Base-by-base conservation (phyloP, 2,797 vertebrate species). In the Tapirus indicus region DNA sequence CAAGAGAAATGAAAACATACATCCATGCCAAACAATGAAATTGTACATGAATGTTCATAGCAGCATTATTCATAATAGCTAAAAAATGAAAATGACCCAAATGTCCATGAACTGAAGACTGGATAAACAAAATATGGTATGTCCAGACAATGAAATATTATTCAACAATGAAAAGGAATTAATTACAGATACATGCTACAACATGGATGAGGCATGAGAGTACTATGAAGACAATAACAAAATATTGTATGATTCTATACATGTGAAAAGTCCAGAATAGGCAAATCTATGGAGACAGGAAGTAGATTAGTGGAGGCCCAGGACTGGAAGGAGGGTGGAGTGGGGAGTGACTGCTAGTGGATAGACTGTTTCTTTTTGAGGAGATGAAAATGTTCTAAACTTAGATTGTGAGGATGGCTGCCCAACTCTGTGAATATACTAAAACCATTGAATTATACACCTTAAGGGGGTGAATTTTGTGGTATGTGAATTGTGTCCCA, bases 371-470 rank as follows among this genome's bases (percentile, higher is more conserved):
- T 93, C 86, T 95, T 89, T 96, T 41, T 18, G 13, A 87, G 41
- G 32, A 91, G 29, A 84, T 77, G 11, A 95, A 94, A 72, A 58
- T 79, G n/a, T 95, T 84, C 64, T 93, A 74, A 93, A 88, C 27
- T 88, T 88, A 47, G 47, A 32, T 77, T 83, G 17, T 96, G 14
- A 20, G 87, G 64, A 88, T 47, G 12, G 6, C 17, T 96, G 44
- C 52, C 29, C 14, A 84, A 56, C 54, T 74, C 44, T 79, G 12
- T 49, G 52, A 66, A 44, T 90, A 44, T 64, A 32, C 38, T 52
- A 78, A 94, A 94, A 89, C 11, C 35, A 84, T 44, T 41, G n/a
- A 97, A 60, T n/a, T 35, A 10, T 83, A 72, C 5, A 95, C 56
- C 47, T 25, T 23, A 80, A 75, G 32, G 60, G n/a, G 23, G 9